A percentile compares a stretch with the other conserved stretches of the same genome.
phyloP scores from a whole-genome alignment of 2,113 vertebrate genomes.

The Sakesphorus luctuosus region DNA sequence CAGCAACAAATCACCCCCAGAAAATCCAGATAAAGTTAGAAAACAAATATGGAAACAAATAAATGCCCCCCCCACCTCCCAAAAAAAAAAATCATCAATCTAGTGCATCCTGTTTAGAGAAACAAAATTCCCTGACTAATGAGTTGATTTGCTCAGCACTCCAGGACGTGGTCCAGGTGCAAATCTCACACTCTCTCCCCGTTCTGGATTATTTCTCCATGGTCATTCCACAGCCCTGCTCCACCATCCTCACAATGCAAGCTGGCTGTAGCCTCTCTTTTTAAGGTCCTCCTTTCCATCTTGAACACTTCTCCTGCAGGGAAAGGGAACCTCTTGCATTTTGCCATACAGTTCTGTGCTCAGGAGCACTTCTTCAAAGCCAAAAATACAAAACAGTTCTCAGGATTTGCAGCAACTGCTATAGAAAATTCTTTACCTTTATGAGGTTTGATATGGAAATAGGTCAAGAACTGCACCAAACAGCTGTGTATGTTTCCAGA shows the following conservation, averaged over 20 bases:
- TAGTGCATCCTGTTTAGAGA: neutral
- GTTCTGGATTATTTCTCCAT: neutral
- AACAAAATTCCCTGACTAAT: neutral
- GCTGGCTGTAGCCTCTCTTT: neutral
- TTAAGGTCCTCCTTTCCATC: neutral
- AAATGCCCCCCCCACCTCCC: neutral
- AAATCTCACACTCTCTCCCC: neutral
- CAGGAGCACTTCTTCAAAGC: neutral
- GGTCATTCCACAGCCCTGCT: neutral
- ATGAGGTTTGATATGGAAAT: neutral
- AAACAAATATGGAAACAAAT: neutral
- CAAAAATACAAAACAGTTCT: neutral
- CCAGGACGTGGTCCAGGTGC: neutral
- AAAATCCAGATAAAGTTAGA: neutral
- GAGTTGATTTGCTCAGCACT: neutral
- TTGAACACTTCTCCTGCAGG: neutral
- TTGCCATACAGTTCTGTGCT: neutral
- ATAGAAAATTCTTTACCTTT: neutral
- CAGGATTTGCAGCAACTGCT: neutral
- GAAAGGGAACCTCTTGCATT: neutral
- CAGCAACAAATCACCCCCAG: neutral
- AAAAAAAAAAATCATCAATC: neutral
- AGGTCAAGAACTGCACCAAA: neutral
- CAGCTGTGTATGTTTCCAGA: neutral
- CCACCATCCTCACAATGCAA: neutral